phyloP scores from a whole-genome alignment of 1,140 invertebrate species.

The Semibalanus balanoides region DNA sequence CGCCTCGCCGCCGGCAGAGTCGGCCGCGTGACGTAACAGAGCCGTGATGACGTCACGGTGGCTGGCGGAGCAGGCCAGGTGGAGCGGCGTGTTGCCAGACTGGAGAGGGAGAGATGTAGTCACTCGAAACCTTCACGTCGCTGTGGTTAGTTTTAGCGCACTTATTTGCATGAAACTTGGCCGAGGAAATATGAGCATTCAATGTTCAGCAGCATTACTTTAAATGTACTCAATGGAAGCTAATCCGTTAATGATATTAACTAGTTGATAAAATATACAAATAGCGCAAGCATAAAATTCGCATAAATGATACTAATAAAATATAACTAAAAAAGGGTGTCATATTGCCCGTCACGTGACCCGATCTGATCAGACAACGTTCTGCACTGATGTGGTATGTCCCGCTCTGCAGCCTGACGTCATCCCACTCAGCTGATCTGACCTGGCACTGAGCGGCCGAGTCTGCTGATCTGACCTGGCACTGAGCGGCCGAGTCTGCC shows the following conservation, averaged over 20 bases:
- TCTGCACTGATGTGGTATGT: no score
- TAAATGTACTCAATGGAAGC: neutral
- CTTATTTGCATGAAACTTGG: no score
- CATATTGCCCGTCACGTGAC: no score
- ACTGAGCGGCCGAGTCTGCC: slow-evolving; percentile 74
- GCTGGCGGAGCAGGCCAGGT: slow-evolving; percentile 70
- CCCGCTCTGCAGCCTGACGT: no score
- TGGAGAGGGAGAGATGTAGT: neutral
- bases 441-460: neutral
- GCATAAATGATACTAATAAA: no score
- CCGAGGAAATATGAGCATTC: no score
- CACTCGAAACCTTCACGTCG: no score
- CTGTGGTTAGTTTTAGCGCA: neutral
- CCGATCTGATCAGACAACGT: no score
- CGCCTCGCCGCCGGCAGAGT: slow-evolving; percentile 18
- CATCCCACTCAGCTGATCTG: neutral
- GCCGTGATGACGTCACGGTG: slow-evolving; percentile 72
- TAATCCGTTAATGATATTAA: neutral
- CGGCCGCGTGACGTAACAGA: slow-evolving; percentile 64
- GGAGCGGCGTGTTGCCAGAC: slow-evolving; percentile 79
- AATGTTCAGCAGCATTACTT: no score
- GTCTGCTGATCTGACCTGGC: slow-evolving; percentile 47
- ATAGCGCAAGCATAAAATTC: no score
- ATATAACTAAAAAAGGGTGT: no score
- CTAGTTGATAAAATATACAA: no score